Percentiles rank a stretch among this genome's conserved stretches.
These are phyloP conservation scores for Drosophila eugracilis DNA, from an alignment of 1,140 invertebrate genomes.

Conservation along the genomic window DNA sequence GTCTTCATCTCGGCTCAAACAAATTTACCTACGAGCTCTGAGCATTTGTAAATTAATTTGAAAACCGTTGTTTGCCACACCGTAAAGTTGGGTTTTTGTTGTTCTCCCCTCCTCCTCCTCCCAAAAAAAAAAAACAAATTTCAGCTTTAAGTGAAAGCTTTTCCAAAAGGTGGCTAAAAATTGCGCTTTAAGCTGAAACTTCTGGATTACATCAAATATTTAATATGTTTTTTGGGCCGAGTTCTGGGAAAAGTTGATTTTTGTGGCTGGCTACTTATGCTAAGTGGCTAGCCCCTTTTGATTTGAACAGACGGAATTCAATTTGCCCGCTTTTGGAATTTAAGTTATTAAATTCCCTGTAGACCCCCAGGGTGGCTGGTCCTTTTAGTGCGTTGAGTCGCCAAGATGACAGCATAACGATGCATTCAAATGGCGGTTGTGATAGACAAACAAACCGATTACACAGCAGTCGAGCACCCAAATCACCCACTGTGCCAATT, in stretches of 20 bases:
- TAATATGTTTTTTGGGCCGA: conserved; percentile 1
- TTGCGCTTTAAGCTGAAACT: conserved; percentile 30
- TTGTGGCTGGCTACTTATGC: conserved; percentile 25
- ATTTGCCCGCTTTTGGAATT: neutral
- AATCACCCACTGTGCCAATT: conserved; percentile 56
- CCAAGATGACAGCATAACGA: conserved; percentile 67
- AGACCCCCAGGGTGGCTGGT: conserved; percentile 10
- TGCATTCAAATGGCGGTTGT: conserved; percentile 67
- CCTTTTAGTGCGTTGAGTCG: neutral
- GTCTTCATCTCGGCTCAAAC: conserved; percentile 44
- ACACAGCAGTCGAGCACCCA: conserved; percentile 67
- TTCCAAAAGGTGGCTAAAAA: conserved; percentile 18
- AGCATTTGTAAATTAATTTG: conserved; percentile 55
- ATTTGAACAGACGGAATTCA: conserved; percentile 24
- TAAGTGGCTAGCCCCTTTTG: conserved; percentile 40
- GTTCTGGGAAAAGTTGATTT: conserved; percentile 20
- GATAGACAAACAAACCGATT: conserved; percentile 77
- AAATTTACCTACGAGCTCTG: conserved; percentile 22
- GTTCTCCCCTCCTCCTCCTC: conserved; percentile 15
- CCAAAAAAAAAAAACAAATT: too few species aligned
- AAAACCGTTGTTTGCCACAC: conserved; percentile 34
- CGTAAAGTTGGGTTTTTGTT: conserved; percentile 28
- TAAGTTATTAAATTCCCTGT: conserved; percentile 47
- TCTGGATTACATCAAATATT: conserved; percentile 65
- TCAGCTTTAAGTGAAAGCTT: conserved; percentile 28